Evolutionary conservation across 1,140 invertebrate genomes (phyloP), one percentile per base, ranked within the genome.

Genomic region (Trichonephila clavata): DNA sequence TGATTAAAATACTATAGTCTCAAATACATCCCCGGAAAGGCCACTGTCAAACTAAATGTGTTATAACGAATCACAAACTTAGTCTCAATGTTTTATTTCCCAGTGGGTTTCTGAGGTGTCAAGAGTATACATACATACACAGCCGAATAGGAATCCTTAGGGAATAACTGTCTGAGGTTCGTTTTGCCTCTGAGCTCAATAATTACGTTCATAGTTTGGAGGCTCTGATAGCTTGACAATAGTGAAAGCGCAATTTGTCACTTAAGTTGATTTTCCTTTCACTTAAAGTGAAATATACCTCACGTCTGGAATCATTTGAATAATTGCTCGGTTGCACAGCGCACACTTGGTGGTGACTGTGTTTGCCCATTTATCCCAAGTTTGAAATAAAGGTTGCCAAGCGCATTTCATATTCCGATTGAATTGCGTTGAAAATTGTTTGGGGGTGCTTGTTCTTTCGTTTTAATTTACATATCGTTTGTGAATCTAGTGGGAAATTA

Each of bases 271-370:
- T 71, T 87, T 89, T 21, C 32, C 65, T 89, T 89, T 89, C 87
- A 89, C 87, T 89, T 71, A 89, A 77, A 89, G 65, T 60, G 87
- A 89, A 68, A 77, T 89, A 32, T 50, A 43, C n/a, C 63, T 87
- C 86, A 63, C 86, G 60, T 24, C n/a, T 32, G 60, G 27, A 20
- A 77, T 32, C 50, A 77, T 77, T 89, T 89, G 87, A 89, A 89
- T 89, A 89, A 89, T 89, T 89, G 43, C 65, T n/a, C 24, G 8
- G 24, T 87, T 60, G 61, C 39, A 57, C 21, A 20, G 63, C 50
- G 16, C 86, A 77, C 71, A 32, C 32, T 77, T 39, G 71, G 27
- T 77, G 71, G 32, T 16, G 27, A 50, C 7, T 50, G 27, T 18
- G 32, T 63, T 18, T 77, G 71, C 32, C 71, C 27, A 6, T 0